phyloP scores from a whole-genome alignment of 2,888 invertebrate genomes.

The Acleris holmiana region DNA sequence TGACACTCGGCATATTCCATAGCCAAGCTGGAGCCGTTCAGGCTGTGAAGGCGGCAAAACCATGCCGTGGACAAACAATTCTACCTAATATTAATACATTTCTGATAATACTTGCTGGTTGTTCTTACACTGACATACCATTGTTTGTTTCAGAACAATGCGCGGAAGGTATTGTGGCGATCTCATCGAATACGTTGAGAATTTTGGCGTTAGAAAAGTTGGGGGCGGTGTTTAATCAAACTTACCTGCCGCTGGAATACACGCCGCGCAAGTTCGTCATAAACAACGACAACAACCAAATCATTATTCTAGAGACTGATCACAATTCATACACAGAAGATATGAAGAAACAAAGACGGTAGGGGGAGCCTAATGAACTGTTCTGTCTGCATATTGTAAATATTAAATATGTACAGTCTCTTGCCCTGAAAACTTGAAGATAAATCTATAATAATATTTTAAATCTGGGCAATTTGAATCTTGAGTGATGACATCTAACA shows the following conservation, averaged over 20 bases:
- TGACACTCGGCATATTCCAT: constrained; percentile 89
- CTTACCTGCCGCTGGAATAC: constrained; percentile 95
- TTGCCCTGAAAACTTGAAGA: too few relatives aligned
- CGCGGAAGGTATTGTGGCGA: constrained; percentile 99
- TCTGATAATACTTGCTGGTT: too few relatives aligned
- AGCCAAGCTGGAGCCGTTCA: constrained; percentile 88
- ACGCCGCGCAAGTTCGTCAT: constrained; percentile 98
- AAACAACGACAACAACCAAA: constrained; percentile 94
- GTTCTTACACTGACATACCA: not conserved
- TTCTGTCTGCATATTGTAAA: too few relatives aligned
- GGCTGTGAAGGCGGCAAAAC: constrained; percentile 86
- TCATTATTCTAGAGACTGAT: constrained; percentile 97
- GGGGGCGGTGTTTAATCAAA: constrained; percentile 99
- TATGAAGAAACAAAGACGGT: constrained; percentile 94
- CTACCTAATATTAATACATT: too few relatives aligned
- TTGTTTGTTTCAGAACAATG: constrained; percentile 91
- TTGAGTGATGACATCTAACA: constrained; percentile 73
- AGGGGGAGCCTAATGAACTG: constrained; percentile 33
- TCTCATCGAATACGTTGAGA: constrained; percentile 97
- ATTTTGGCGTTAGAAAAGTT: constrained; percentile 99
- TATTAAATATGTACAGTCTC: too few relatives aligned
- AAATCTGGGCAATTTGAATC: too few relatives aligned
- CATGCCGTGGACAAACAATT: constrained; percentile 83
- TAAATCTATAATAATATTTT: too few relatives aligned
- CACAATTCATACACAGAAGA: constrained; percentile 99